Evolutionary conservation across 2,888 invertebrate species (phyloP).

Genomic region (Drosophila quasianomalipes): DNA sequence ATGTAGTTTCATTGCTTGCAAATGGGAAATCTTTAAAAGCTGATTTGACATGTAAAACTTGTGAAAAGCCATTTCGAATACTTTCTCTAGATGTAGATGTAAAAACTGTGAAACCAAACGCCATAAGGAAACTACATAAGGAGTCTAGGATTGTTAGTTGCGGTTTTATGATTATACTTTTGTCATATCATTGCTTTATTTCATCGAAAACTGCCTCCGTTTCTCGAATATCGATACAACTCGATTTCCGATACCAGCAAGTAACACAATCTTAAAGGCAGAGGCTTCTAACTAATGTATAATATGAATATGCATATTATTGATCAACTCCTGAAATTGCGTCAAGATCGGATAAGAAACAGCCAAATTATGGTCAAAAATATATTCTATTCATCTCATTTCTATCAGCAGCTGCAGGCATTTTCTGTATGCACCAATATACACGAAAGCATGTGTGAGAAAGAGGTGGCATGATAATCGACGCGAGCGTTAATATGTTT

Average conservation of each 20-base stretch:
- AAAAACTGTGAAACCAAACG: not conserved
- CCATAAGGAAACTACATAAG: not conserved
- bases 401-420: not conserved
- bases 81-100: not conserved
- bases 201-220: too few relatives aligned
- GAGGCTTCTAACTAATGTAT: not conserved
- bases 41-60: conserved; percentile 25
- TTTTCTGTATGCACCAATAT: not conserved
- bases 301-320: too few relatives aligned
- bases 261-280: not conserved
- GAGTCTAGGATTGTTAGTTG: not conserved
- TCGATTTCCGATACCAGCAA: too few relatives aligned
- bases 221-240: too few relatives aligned
- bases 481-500: not conserved
- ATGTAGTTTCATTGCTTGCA: conserved; percentile 39
- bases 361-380: not conserved
- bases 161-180: not conserved
- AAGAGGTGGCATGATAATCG: not conserved
- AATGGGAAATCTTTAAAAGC: conserved; percentile 1
- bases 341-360: not conserved
- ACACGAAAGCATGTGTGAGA: not conserved
- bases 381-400: not conserved
- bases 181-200: too few relatives aligned
- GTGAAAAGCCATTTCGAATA: not conserved
- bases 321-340: too few relatives aligned